Evolutionary conservation across 1,140 invertebrate genomes (phyloP).

Genomic region (Gryllus bimaculatus): DNA sequence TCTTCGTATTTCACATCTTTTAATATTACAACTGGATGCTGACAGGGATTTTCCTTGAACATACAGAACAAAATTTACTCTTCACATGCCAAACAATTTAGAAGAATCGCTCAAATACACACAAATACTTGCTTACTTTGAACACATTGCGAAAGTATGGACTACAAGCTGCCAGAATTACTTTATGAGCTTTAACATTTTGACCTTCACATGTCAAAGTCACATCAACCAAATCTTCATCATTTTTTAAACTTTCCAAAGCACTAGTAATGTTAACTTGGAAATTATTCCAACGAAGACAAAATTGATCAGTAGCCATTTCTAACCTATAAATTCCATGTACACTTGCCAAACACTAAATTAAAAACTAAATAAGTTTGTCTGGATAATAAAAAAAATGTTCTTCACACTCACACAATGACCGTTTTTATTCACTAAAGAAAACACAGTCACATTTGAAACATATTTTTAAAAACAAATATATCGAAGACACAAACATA

Average conservation of each 20-base stretch:
- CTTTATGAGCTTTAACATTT: slow-evolving; percentile 28
- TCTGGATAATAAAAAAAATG: too few species aligned
- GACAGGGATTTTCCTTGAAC: slow-evolving; percentile 41
- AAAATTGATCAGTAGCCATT: slow-evolving; percentile 35
- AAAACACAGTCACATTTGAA: too few species aligned
- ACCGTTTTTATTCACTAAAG: too few species aligned
- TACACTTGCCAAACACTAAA: too few species aligned
- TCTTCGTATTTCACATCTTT: slow-evolving; percentile 40
- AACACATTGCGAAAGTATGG: slow-evolving; percentile 28
- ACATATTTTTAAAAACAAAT: too few species aligned
- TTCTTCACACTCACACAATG: too few species aligned
- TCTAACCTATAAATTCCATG: too few species aligned
- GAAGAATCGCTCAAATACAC: not conserved
- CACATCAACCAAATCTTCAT: slow-evolving; percentile 40
- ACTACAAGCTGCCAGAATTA: slow-evolving; percentile 28
- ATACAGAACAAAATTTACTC: not conserved
- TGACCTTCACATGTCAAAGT: slow-evolving; percentile 39
- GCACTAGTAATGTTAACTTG: slow-evolving; percentile 34
- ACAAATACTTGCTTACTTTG: slow-evolving; percentile 19
- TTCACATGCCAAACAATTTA: not conserved
- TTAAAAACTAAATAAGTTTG: too few species aligned
- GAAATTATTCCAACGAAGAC: slow-evolving; percentile 44
- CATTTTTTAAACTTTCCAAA: slow-evolving; percentile 31
- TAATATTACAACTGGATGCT: slow-evolving; percentile 44
- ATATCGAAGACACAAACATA: too few species aligned